These are phyloP conservation scores for Caligus rogercresseyi DNA, from an alignment of 1,140 invertebrate genomes.

Conservation along the genomic window DNA sequence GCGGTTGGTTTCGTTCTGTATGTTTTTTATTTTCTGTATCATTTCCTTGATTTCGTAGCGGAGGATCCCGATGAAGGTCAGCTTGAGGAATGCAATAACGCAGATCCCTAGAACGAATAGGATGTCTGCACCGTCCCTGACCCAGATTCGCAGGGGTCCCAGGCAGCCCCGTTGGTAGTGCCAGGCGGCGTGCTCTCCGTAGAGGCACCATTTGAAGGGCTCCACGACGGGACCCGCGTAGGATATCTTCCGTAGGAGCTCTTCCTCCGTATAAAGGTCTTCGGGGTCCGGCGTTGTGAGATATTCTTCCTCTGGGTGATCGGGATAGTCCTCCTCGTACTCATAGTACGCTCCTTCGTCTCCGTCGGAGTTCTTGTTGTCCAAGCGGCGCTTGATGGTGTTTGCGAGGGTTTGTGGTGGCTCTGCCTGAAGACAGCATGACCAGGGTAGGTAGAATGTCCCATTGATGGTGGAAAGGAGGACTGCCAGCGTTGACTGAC, in stretches of 20 bases:
- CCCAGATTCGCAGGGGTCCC: slow-evolving; percentile 46
- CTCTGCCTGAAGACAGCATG: neutral
- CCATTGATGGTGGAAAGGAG: neutral
- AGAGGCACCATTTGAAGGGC: slow-evolving; percentile 17
- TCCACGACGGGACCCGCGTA: neutral
- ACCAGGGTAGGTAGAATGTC: neutral
- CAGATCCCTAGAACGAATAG: slow-evolving; percentile 70
- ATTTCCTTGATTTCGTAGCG: slow-evolving; percentile 35
- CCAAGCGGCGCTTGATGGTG: neutral
- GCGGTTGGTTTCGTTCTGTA: slow-evolving; percentile 31
- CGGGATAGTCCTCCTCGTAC: neutral
- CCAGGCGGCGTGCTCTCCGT: slow-evolving; percentile 8
- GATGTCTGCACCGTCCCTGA: slow-evolving; percentile 53
- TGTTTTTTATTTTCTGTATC: slow-evolving; percentile 60
- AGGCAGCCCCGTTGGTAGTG: slow-evolving; percentile 40
- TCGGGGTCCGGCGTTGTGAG: neutral
- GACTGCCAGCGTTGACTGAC: slow-evolving; percentile 10
- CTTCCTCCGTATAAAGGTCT: neutral
- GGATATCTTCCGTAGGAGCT: neutral
- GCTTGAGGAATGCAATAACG: slow-evolving; percentile 69
- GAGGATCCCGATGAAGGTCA: slow-evolving; percentile 71
- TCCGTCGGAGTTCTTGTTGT: neutral
- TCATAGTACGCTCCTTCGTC: neutral
- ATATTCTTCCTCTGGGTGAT: neutral
- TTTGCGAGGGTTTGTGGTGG: neutral